phyloP scores from a whole-genome alignment of 35 echinoderm and acorn worm genomes.

The Stichopus chloronotus region DNA sequence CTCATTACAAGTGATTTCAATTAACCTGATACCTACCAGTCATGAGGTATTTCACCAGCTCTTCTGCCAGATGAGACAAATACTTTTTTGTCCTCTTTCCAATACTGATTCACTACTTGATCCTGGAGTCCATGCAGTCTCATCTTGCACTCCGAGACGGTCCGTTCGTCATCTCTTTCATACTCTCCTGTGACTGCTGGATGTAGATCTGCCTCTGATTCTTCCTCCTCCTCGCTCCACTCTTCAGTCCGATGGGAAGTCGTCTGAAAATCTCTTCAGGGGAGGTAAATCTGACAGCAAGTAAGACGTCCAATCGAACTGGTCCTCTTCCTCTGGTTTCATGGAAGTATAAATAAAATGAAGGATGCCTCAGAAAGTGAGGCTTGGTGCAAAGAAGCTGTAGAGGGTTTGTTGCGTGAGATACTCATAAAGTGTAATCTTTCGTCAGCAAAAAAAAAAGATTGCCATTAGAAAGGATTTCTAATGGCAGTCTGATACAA shows the following conservation, averaged over 20 bases:
- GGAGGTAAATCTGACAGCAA: constrained; percentile 67
- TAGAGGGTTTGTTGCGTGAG: neutral
- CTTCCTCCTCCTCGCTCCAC: constrained; percentile 47
- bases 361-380: neutral
- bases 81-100: neutral
- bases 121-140: neutral
- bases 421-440: too few species aligned
- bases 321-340: constrained; percentile 63
- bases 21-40: neutral
- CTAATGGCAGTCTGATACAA: too few species aligned
- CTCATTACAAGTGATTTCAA: too few species aligned
- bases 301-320: constrained; percentile 88
- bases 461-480: too few species aligned
- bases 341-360: neutral
- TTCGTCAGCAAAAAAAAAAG: too few species aligned
- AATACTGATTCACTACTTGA: constrained; percentile 36
- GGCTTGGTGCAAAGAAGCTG: neutral
- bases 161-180: neutral
- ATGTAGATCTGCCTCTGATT: neutral
- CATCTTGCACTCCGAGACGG: neutral
- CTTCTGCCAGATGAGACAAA: neutral
- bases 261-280: constrained; percentile 41
- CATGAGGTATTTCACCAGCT: constrained; percentile 35
- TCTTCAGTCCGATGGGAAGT: constrained; percentile 49
- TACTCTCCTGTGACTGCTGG: neutral